Percentiles rank a stretch among this genome's conserved stretches.
Conservation (phyloP, 1,140 invertebrate species). For the Leptopilina clavipes region DNA sequence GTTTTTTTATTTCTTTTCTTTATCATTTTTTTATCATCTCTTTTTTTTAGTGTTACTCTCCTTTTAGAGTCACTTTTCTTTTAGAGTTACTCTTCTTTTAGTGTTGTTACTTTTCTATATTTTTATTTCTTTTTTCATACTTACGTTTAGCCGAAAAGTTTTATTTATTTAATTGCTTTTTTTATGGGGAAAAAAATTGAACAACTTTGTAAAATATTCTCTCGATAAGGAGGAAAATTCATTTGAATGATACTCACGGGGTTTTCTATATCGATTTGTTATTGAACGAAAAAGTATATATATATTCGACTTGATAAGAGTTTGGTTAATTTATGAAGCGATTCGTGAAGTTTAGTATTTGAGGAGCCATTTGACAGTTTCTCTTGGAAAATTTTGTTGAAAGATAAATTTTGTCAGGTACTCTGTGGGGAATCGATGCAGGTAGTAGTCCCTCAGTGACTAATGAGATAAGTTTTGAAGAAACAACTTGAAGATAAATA, state of each 20-base stretch:
- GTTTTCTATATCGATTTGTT: neutral
- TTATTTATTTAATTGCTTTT: too few species aligned
- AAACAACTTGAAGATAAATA: slow-evolving; percentile 22
- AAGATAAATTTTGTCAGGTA: slow-evolving; percentile 10
- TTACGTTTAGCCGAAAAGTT: too few species aligned
- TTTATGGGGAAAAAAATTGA: too few species aligned
- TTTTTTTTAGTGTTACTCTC: too few species aligned
- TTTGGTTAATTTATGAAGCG: neutral
- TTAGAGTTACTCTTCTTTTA: too few species aligned
- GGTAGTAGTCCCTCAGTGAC: neutral
- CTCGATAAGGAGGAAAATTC: too few species aligned
- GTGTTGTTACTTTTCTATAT: too few species aligned
- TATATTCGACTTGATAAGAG: neutral
- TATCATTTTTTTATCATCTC: too few species aligned
- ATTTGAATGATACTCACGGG: neutral
- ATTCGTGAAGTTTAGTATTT: slow-evolving; percentile 9
- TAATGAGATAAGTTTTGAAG: slow-evolving; percentile 29
- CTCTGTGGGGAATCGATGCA: slow-evolving; percentile 3
- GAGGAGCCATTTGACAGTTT: slow-evolving; percentile 15
- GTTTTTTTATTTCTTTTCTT: too few species aligned
- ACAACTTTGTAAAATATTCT: too few species aligned
- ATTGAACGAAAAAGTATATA: neutral
- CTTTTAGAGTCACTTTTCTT: too few species aligned
- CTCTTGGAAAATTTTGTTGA: neutral
- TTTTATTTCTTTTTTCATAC: too few species aligned